Conservation (phyloP, 2,888 invertebrate species). For the Ochropacha duplaris region DNA sequence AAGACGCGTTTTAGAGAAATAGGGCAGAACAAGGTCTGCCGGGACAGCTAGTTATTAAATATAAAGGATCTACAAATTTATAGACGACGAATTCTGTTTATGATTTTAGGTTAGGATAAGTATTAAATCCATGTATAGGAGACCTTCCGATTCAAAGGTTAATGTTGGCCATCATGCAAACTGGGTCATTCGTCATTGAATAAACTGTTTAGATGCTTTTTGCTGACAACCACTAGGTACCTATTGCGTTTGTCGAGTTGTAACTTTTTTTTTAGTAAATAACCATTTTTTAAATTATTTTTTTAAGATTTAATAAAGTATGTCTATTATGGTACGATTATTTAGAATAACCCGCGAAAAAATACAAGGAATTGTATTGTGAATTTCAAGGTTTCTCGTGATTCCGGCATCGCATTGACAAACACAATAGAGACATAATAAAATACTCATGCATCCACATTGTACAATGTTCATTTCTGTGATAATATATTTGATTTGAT, state of each 20-base stretch:
- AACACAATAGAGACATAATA: conserved; percentile 47
- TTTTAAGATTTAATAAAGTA: no score
- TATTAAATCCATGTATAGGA: not conserved
- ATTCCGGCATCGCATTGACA: conserved; percentile 17
- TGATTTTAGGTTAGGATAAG: not conserved
- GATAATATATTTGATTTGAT: conserved; percentile 27
- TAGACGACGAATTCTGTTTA: not conserved
- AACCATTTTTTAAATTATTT: no score
- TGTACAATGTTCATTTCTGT: conserved; percentile 15
- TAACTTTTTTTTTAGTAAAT: not conserved
- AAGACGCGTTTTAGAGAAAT: no score
- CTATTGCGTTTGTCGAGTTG: not conserved
- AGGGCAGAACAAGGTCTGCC: no score
- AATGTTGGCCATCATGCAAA: not conserved
- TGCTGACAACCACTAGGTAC: not conserved
- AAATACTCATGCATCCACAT: conserved; percentile 43
- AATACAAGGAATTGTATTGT: not conserved
- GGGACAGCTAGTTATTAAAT: no score
- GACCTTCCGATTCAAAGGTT: not conserved
- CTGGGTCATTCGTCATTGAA: conserved; percentile 14
- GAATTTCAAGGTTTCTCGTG: not conserved
- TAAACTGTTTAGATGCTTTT: conserved; percentile 3
- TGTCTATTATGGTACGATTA: no score
- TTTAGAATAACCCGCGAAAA: not conserved
- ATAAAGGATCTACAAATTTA: no score